Evolutionary conservation across 2,888 invertebrate genomes (phyloP), one percentile per base, ranked within the genome.

Genomic region (Malacosoma neustria): DNA sequence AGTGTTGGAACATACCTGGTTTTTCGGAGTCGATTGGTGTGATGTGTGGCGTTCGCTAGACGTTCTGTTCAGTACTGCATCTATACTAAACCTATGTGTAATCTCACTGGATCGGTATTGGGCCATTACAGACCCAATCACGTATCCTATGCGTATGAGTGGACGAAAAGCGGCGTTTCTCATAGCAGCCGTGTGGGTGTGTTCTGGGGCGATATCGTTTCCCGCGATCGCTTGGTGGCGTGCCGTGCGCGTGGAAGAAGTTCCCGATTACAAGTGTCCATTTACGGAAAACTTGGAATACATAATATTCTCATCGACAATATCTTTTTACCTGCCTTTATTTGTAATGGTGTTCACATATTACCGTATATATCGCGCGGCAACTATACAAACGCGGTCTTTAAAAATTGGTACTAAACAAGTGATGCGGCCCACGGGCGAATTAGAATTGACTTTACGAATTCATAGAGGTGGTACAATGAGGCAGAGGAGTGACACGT

Each of bases 271-370:
- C 64, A 93, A 94, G 71, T 99, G 99, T 77, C 93, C 95, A 35
- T 99, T 99, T 75, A 99, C 99, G 46, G 97, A 98, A 75, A 96
- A 98, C 77, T 88, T 96, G 55, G 96, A 96, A 42, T 99, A 99
- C 75, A 89, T 99, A 49, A 94, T 98, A 68, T 98, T 99, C 85
- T 98, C 98, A 9, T 98, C 98, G 33, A 93, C 97, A 46, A 96
- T 99, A 62, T 98, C 98, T 12, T 99, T 99, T 84, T 99, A 99
- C 76, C 89, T 97, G 53, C 99, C 99, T 14, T 87, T 99, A 14
- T 91, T 96, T 70, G 95, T 99, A 39, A 99, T 99, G 97, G 94
- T 99, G 49, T 98, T 98, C 76, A 98, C 98, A 3, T 99, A 99
- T 74, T 97, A 95, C 74, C 91, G 95, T 51, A 98, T 98, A 55